Evolutionary conservation across 2,797 vertebrate species (phyloP).

Genomic region (Phoebastria nigripes): DNA sequence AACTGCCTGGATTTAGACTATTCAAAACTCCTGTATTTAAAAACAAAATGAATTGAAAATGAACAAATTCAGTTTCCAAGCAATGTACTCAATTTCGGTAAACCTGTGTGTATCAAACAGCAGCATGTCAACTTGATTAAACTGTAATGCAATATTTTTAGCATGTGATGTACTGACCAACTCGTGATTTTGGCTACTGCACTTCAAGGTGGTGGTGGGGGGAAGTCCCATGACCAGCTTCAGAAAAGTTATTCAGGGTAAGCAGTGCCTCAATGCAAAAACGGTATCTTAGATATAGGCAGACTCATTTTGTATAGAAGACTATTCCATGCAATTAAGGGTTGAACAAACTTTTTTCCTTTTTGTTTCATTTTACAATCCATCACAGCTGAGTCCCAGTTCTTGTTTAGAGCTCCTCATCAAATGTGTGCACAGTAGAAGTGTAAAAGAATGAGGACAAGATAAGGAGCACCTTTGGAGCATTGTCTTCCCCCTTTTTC

Average conservation of each 20-base stretch:
- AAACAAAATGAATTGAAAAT: neutral
- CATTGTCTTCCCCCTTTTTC: neutral
- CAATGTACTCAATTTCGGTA: neutral
- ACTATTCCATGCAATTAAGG: neutral
- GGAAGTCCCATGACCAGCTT: neutral
- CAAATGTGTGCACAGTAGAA: neutral
- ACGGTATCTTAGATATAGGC: neutral
- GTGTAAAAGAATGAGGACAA: neutral
- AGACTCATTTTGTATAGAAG: neutral
- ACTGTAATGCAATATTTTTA: neutral
- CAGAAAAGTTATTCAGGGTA: neutral
- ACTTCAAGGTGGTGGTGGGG: neutral
- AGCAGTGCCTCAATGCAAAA: neutral
- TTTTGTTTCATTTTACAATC: neutral
- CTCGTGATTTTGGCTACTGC: neutral
- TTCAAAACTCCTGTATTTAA: neutral
- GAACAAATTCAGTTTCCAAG: neutral
- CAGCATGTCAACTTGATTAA: neutral
- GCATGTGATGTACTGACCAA: slow-evolving; percentile 14
- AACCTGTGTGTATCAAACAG: neutral
- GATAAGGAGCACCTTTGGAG: neutral
- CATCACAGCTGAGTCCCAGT: neutral
- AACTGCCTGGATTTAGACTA: neutral
- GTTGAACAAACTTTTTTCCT: neutral
- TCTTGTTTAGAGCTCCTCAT: neutral